These are phyloP conservation scores for Sinodicranocentrus sp. DNA, from an alignment of 2,888 invertebrate species.

Conservation along the genomic window DNA sequence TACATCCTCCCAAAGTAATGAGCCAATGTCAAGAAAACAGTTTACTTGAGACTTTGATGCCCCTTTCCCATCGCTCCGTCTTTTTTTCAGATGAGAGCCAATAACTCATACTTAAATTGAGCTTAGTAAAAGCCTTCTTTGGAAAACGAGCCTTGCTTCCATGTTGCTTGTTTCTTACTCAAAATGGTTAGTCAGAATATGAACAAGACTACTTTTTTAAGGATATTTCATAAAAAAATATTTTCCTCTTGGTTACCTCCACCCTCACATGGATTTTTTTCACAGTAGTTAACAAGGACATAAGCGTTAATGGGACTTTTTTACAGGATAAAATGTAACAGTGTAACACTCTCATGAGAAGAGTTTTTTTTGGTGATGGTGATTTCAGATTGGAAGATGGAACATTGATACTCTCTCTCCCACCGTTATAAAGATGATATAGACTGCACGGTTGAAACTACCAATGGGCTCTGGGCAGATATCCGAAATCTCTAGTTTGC, in stretches of 20 bases:
- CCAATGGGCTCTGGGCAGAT: too few relatives aligned
- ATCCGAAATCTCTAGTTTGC: neutral
- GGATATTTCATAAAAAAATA: neutral
- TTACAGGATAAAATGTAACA: too few relatives aligned
- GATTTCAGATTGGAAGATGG: constrained; percentile 13
- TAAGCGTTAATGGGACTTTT: too few relatives aligned
- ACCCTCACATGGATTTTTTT: too few relatives aligned
- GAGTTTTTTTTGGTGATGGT: neutral
- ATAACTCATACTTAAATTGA: constrained; percentile 67
- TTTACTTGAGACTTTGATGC: constrained; percentile 39
- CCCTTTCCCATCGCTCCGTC: neutral
- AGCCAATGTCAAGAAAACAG: constrained; percentile 39
- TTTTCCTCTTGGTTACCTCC: too few relatives aligned
- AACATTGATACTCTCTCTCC: constrained; percentile 20
- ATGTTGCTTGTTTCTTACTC: neutral
- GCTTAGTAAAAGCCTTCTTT: constrained; percentile 30
- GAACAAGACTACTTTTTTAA: too few relatives aligned
- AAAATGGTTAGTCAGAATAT: constrained; percentile 17
- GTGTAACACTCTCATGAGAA: too few relatives aligned
- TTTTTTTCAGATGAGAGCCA: constrained; percentile 20
- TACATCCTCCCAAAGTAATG: constrained; percentile 24
- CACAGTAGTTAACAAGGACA: too few relatives aligned
- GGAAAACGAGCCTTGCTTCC: neutral
- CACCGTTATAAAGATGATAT: constrained; percentile 12
- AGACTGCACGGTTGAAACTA: too few relatives aligned